These are phyloP conservation scores for Lamellibrachia columna DNA, from an alignment of 2,888 invertebrate species.

Conservation along the genomic window DNA sequence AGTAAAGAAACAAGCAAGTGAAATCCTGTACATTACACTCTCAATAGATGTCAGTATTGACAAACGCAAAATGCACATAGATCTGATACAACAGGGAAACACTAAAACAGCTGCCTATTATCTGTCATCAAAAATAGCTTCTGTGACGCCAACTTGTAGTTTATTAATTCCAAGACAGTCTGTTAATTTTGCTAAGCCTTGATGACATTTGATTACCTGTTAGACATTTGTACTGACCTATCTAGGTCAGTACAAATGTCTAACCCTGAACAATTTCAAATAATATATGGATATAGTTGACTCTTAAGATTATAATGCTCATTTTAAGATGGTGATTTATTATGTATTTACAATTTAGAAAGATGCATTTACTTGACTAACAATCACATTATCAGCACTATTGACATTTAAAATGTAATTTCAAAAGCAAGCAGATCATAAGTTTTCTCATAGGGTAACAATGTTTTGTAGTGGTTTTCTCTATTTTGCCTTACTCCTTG, in stretches of 20 bases:
- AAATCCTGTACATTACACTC: constrained; percentile 12
- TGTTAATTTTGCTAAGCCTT: no score
- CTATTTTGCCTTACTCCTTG: not conserved
- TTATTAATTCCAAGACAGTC: not conserved
- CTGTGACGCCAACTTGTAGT: not conserved
- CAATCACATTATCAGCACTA: not conserved
- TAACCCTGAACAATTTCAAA: not conserved
- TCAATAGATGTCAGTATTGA: not conserved
- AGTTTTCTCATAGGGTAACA: not conserved
- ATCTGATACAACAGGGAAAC: not conserved
- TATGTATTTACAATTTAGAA: not conserved
- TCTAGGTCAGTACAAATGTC: not conserved
- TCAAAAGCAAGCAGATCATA: not conserved
- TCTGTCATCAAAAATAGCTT: not conserved
- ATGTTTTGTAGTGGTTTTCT: not conserved
- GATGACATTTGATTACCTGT: not conserved
- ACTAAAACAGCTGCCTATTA: not conserved
- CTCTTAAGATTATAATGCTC: not conserved
- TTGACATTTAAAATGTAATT: not conserved
- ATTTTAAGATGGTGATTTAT: not conserved
- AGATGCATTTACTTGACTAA: not conserved
- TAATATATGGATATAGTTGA: not conserved
- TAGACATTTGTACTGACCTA: not conserved
- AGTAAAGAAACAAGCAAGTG: constrained; percentile 10
- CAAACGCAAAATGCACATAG: not conserved